Conservation (phyloP, 2,113 vertebrate species). For the Cavia porcellus region DNA sequence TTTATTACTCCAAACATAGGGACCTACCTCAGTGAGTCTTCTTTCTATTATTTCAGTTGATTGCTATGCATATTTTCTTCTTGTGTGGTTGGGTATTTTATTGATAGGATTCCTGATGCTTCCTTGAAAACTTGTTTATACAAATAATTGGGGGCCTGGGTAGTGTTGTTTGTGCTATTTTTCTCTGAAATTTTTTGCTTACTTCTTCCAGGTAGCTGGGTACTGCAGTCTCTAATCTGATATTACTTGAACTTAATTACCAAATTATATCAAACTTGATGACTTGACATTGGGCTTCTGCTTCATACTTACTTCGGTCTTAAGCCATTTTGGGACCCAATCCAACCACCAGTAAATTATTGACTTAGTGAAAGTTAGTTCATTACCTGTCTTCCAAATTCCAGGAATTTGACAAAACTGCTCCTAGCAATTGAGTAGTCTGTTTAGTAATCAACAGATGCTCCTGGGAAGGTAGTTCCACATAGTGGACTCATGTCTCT, state of each 20-base stretch:
- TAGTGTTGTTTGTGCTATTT: neutral
- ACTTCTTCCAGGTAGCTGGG: neutral
- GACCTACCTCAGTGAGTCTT: neutral
- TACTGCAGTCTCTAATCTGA: neutral
- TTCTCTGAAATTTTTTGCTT: conserved; percentile 21
- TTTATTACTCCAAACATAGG: neutral
- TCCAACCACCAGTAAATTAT: neutral
- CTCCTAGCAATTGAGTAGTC: neutral
- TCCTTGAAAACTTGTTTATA: neutral
- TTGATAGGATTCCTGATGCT: neutral
- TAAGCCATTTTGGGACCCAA: neutral
- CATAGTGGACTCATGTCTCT: neutral
- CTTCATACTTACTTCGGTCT: neutral
- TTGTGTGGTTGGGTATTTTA: neutral
- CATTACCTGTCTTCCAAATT: neutral
- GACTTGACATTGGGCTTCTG: neutral
- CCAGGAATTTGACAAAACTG: neutral
- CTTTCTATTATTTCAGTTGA: neutral
- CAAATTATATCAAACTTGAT: neutral
- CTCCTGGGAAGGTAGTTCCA: neutral
- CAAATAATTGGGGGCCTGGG: neutral
- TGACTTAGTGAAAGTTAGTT: neutral
- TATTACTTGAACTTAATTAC: neutral
- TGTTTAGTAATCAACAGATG: neutral
- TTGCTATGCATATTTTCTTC: neutral